phyloP scores from a whole-genome alignment of 2,113 vertebrate species.

The Emberiza fucata region DNA sequence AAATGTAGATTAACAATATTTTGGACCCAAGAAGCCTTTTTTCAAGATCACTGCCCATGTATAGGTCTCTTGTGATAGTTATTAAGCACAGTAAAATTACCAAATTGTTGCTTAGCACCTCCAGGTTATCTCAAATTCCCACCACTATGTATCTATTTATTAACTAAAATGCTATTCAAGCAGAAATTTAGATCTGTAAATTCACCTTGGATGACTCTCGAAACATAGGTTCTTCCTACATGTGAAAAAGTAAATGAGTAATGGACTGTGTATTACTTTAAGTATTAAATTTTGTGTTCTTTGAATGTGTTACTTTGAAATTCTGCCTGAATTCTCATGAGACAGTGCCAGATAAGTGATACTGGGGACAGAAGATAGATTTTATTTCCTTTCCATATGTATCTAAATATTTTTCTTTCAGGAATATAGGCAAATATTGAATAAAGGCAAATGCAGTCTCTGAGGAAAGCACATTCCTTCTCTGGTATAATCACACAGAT shows the following conservation, averaged over 20 bases:
- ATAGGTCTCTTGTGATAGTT: not conserved
- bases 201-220: not conserved
- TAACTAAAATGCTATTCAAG: not conserved
- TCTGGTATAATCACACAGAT: not conserved
- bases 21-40: not conserved
- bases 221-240: not conserved
- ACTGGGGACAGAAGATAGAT: not conserved
- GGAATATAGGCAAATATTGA: not conserved
- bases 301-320: not conserved
- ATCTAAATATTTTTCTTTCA: not conserved
- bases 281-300: not conserved
- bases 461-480: not conserved
- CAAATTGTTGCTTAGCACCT: not conserved
- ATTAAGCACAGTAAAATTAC: not conserved
- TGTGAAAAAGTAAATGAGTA: not conserved
- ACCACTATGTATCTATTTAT: not conserved
- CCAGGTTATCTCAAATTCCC: not conserved
- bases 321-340: not conserved
- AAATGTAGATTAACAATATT: slow-evolving; percentile 2
- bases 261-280: not conserved
- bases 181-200: not conserved
- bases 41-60: not conserved
- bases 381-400: not conserved
- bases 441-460: not conserved
- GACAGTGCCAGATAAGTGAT: not conserved